Conservation (phyloP, 1,140 invertebrate genomes). For the Drosophila nikananu region DNA sequence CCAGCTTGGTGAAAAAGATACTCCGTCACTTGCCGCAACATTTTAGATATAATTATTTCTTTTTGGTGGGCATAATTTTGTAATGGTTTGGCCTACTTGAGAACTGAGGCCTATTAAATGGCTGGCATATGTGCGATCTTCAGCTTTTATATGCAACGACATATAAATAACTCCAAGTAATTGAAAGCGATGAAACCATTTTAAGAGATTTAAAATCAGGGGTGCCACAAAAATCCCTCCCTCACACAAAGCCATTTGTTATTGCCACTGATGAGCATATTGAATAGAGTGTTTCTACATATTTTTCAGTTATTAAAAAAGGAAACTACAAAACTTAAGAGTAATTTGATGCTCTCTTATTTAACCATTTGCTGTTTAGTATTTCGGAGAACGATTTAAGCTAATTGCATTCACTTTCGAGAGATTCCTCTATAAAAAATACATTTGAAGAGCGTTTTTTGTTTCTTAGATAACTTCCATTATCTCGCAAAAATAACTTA, state of each 20-base stretch:
- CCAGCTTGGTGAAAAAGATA: slow-evolving; percentile 64
- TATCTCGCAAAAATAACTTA: slow-evolving; percentile 19
- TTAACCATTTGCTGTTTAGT: not conserved
- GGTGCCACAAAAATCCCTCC: slow-evolving; percentile 10
- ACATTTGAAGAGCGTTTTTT: not conserved
- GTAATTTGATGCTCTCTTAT: not conserved
- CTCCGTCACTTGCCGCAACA: slow-evolving; percentile 26
- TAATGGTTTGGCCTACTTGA: slow-evolving; percentile 69
- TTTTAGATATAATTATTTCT: slow-evolving; percentile 32
- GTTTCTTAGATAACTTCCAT: not conserved
- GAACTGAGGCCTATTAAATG: slow-evolving; percentile 52
- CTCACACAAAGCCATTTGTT: slow-evolving; percentile 4
- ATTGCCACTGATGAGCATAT: not conserved
- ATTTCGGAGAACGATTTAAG: not conserved
- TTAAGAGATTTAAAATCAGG: slow-evolving; percentile 6
- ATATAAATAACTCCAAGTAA: slow-evolving; percentile 6
- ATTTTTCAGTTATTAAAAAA: too few relatives aligned
- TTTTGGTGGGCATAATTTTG: slow-evolving; percentile 64
- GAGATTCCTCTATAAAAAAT: not conserved
- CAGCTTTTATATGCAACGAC: slow-evolving; percentile 5
- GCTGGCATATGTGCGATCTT: slow-evolving; percentile 47
- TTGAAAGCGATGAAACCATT: slow-evolving; percentile 8
- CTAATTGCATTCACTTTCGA: not conserved
- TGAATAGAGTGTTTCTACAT: not conserved
- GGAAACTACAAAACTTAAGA: too few relatives aligned